These are phyloP conservation scores for Tineola bisselliella DNA, from an alignment of 2,888 invertebrate genomes.

Conservation along the genomic window DNA sequence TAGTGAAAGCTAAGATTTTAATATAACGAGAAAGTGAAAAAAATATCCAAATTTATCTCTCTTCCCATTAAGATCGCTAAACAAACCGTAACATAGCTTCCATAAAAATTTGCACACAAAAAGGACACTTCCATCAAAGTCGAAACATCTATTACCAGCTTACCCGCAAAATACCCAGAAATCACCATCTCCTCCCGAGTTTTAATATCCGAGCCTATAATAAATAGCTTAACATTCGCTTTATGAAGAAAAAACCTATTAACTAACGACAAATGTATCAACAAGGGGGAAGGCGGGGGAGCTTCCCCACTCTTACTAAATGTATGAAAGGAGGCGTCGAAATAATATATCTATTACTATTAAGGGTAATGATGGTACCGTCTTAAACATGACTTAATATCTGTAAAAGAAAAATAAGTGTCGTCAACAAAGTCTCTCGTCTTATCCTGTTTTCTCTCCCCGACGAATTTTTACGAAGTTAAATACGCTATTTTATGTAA, in stretches of 20 bases:
- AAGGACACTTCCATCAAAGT: conserved; percentile 36
- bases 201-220: conserved; percentile 60
- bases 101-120: conserved; percentile 32
- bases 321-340: conserved; percentile 35
- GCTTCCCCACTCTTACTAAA: background rate
- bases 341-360: conserved; percentile 70
- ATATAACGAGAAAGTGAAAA: background rate
- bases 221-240: conserved; percentile 66
- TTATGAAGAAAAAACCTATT: conserved; percentile 67
- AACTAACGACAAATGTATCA: conserved; percentile 61
- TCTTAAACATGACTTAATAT: conserved; percentile 70
- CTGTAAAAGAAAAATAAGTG: conserved; percentile 62
- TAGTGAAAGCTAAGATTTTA: background rate
- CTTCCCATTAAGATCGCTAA: conserved; percentile 40
- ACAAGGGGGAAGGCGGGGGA: conserved; percentile 16
- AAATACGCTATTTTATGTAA: background rate
- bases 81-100: conserved; percentile 48
- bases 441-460: conserved; percentile 23
- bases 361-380: conserved; percentile 63
- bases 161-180: conserved; percentile 12
- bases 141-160: conserved; percentile 35
- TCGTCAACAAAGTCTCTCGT: conserved; percentile 38
- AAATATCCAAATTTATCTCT: conserved; percentile 17
- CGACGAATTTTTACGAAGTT: conserved; percentile 15
- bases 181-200: conserved; percentile 28